Conservation (phyloP, 2,797 vertebrate species). For the Gymnodraco acuticeps region DNA sequence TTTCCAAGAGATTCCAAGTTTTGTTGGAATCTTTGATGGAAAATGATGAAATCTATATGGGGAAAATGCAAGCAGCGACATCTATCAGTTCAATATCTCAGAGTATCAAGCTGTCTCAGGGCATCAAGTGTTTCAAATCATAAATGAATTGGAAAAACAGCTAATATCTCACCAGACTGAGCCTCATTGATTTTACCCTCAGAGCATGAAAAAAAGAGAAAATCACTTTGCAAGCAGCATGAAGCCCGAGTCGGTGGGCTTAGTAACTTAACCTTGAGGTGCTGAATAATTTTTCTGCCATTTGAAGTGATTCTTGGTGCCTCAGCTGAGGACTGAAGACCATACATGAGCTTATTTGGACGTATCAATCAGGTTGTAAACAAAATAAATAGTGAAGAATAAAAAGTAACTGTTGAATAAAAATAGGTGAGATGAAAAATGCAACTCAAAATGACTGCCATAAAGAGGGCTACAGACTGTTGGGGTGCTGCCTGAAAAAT, state of each 20-base stretch:
- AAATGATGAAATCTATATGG: constrained; percentile 44
- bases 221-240: constrained; percentile 69
- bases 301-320: constrained; percentile 53
- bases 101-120: constrained; percentile 51
- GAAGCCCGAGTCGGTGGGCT: constrained; percentile 60
- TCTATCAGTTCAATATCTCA: constrained; percentile 54
- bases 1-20: constrained; percentile 13
- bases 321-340: constrained; percentile 40
- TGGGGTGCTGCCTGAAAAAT: constrained; percentile 1
- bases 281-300: constrained; percentile 72
- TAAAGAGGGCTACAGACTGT: background rate
- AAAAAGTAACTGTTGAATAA: constrained; percentile 9
- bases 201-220: constrained; percentile 69
- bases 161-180: constrained; percentile 78
- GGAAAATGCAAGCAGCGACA: constrained; percentile 52
- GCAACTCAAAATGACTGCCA: background rate
- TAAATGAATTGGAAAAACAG: constrained; percentile 81
- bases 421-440: background rate
- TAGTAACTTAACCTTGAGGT: constrained; percentile 77
- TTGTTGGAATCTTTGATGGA: constrained; percentile 45
- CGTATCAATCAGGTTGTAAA: constrained; percentile 9
- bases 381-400: background rate
- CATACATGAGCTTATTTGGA: constrained; percentile 22
- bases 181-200: constrained; percentile 79
- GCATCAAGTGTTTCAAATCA: constrained; percentile 79